Percentiles rank a stretch among this genome's conserved stretches.
phyloP scores from a whole-genome alignment of 2,888 invertebrate genomes.

The Candidula unifasciata region DNA sequence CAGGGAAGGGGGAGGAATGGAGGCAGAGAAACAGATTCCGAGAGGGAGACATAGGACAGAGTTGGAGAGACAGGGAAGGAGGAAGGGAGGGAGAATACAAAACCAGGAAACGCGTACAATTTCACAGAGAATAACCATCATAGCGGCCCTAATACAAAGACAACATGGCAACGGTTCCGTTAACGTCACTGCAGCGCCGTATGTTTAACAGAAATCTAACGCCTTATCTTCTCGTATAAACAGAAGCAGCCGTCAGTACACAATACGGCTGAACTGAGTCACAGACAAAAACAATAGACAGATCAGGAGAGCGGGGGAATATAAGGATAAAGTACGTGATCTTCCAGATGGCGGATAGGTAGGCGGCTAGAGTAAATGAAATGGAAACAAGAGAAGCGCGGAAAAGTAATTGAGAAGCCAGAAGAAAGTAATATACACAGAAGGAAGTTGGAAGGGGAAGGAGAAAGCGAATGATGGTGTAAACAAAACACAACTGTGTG shows the following conservation, averaged over 20 bases:
- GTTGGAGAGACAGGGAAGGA: neutral
- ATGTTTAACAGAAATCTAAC: constrained; percentile 35
- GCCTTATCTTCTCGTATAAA: constrained; percentile 23
- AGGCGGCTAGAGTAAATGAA: no score
- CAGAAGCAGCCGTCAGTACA: constrained; percentile 4
- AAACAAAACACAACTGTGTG: neutral
- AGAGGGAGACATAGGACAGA: neutral
- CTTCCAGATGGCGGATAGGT: neutral
- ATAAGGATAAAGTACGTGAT: neutral
- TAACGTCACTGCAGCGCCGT: neutral
- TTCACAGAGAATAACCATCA: no score
- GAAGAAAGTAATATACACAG: neutral
- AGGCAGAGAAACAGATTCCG: neutral
- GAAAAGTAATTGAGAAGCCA: neutral
- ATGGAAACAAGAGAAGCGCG: neutral
- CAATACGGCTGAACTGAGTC: neutral
- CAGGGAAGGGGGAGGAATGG: neutral
- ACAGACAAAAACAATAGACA: constrained; percentile 15
- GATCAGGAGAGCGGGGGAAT: neutral
- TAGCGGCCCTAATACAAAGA: neutral
- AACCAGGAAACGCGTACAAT: neutral
- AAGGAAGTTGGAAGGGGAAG: neutral
- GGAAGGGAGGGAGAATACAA: neutral
- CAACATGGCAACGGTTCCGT: neutral
- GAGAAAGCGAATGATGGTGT: neutral